These are phyloP conservation scores for Cirrhinus molitorella DNA, from an alignment of 2,797 vertebrate genomes.

Conservation along the genomic window DNA sequence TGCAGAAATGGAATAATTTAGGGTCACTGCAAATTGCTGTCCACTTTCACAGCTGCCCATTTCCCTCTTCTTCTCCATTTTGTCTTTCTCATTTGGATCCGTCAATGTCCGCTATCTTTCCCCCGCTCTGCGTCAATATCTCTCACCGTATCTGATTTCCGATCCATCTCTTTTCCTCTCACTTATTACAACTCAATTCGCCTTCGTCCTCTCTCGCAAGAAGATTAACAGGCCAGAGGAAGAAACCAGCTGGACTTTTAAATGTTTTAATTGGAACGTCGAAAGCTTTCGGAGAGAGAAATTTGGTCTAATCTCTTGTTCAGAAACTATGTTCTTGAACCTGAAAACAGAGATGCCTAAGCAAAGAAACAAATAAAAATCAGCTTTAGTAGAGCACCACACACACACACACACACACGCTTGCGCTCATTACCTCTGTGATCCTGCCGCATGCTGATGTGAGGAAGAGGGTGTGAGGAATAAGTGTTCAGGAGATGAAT, in stretches of 20 bases:
- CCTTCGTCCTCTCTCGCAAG: not conserved
- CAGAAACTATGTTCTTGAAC: not conserved
- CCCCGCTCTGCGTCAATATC: constrained; percentile 9
- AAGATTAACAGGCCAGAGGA: constrained; percentile 21
- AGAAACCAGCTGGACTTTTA: constrained; percentile 7
- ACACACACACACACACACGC: constrained; percentile 3
- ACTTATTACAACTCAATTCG: constrained; percentile 27
- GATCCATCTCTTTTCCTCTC: constrained; percentile 35
- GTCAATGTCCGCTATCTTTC: constrained; percentile 18
- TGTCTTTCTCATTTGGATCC: constrained; percentile 11
- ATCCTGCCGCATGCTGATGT: constrained; percentile 13
- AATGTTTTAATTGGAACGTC: constrained; percentile 29
- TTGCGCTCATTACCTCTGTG: not conserved
- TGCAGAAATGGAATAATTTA: not conserved
- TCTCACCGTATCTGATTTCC: constrained; percentile 10
- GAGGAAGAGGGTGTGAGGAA: constrained; percentile 5
- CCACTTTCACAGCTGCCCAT: not conserved
- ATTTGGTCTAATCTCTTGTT: not conserved
- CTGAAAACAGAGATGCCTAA: constrained; percentile 11
- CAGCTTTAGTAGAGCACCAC: not conserved
- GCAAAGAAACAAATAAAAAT: constrained; percentile 32
- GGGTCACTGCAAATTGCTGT: not conserved
- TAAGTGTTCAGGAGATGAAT: not conserved
- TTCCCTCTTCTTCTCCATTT: constrained; percentile 6
- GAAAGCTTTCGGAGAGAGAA: constrained; percentile 1